A percentile compares a stretch with the other conserved stretches of the same genome.
Evolutionary conservation across 2,113 vertebrate genomes (phyloP).

Genomic region (Stictonetta naevosa): DNA sequence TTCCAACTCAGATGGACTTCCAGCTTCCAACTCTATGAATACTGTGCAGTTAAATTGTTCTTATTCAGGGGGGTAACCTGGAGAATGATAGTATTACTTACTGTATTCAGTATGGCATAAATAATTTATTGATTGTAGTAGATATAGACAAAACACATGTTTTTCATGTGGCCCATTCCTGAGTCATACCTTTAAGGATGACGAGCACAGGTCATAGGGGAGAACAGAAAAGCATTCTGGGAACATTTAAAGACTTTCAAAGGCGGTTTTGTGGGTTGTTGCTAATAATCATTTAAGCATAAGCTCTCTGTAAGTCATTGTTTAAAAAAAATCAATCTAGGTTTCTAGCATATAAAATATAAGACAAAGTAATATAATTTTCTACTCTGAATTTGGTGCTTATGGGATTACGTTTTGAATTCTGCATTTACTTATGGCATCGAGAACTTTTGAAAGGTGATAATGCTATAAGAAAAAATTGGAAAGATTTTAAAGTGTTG

Average conservation of each 20-base stretch:
- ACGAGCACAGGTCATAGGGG: background rate
- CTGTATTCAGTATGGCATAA: background rate
- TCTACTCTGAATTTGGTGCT: background rate
- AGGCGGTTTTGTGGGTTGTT: background rate
- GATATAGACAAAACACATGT: background rate
- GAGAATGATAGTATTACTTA: background rate
- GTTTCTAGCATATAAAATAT: background rate
- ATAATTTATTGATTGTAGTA: background rate
- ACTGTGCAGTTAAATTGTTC: background rate
- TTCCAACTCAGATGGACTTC: too few relatives aligned
- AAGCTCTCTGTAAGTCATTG: background rate
- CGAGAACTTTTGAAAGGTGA: background rate
- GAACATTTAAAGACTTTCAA: background rate
- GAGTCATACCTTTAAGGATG: background rate
- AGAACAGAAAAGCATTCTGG: background rate
- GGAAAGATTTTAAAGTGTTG: background rate
- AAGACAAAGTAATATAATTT: background rate
- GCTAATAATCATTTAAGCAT: background rate
- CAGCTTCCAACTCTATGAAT: too few relatives aligned
- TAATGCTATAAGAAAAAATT: background rate
- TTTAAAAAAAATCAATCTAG: background rate
- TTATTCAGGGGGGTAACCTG: background rate
- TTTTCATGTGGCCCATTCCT: background rate
- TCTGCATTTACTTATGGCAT: background rate
- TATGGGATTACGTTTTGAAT: background rate